Evolutionary conservation across 2,797 vertebrate genomes (phyloP).

Genomic region (Darevskia nairensis): DNA sequence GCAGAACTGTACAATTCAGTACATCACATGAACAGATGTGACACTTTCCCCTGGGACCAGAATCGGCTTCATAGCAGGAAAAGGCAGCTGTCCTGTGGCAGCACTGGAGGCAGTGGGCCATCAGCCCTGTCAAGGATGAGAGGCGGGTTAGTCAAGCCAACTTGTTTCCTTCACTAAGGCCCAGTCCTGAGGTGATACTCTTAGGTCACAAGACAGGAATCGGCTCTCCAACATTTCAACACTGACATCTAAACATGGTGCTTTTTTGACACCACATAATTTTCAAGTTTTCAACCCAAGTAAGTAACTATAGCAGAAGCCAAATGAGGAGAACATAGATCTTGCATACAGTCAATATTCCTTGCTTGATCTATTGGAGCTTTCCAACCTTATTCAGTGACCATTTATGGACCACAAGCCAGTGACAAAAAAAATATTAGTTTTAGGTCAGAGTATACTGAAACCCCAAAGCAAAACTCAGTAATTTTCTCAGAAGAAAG

Average conservation of each 20-base stretch:
- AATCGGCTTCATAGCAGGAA: constrained; percentile 8
- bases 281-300: background rate
- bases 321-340: background rate
- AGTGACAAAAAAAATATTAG: background rate
- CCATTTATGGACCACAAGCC: background rate
- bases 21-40: constrained; percentile 32
- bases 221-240: background rate
- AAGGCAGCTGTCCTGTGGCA: constrained; percentile 29
- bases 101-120: background rate
- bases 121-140: background rate
- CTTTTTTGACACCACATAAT: background rate
- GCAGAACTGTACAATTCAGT: constrained; percentile 7
- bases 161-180: background rate
- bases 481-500: background rate
- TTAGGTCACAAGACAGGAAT: background rate
- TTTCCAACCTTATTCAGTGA: background rate
- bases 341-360: background rate
- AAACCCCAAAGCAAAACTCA: background rate
- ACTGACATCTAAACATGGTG: background rate
- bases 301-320: background rate
- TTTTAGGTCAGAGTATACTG: background rate
- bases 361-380: background rate
- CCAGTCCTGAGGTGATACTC: background rate
- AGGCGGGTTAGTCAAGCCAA: constrained; percentile 5
- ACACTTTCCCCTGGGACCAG: constrained; percentile 29